A percentile compares a stretch with the other conserved stretches of the same genome.
Conservation (phyloP, 2,113 vertebrate species). For the Mustela lutreola region DNA sequence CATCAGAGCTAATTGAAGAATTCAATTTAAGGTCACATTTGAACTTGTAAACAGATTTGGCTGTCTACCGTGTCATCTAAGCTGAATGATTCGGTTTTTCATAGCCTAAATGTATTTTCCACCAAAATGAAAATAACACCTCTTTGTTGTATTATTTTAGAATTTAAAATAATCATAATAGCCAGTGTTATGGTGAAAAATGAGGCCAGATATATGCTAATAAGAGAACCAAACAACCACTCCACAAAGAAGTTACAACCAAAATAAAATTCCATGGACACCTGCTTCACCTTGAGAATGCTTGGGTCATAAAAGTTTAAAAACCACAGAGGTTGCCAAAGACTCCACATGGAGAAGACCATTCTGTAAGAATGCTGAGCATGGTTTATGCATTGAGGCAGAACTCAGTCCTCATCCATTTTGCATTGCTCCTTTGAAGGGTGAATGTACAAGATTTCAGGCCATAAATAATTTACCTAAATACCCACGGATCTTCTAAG, state of each 20-base stretch:
- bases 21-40: not conserved
- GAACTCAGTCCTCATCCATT: slow-evolving; percentile 85
- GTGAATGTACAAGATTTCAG: slow-evolving; percentile 81
- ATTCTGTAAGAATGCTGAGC: slow-evolving; percentile 79
- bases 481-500: slow-evolving; percentile 73
- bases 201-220: not conserved
- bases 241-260: not conserved
- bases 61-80: not conserved
- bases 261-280: slow-evolving; percentile 75
- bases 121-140: not conserved
- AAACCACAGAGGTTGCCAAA: slow-evolving; percentile 75
- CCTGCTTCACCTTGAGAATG: slow-evolving; percentile 61
- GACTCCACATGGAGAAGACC: slow-evolving; percentile 71
- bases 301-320: slow-evolving; percentile 83
- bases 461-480: slow-evolving; percentile 87
- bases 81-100: not conserved
- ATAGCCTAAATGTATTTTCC: not conserved
- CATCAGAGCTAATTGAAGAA: not conserved
- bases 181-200: slow-evolving; percentile 15
- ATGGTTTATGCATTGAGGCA: slow-evolving; percentile 80
- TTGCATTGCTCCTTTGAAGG: slow-evolving; percentile 84
- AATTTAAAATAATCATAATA: slow-evolving; percentile 21
- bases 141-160: not conserved
- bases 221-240: not conserved
- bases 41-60: not conserved